These are phyloP conservation scores for Exocentrus adspersus DNA, from an alignment of 2,888 invertebrate species.

Conservation along the genomic window DNA sequence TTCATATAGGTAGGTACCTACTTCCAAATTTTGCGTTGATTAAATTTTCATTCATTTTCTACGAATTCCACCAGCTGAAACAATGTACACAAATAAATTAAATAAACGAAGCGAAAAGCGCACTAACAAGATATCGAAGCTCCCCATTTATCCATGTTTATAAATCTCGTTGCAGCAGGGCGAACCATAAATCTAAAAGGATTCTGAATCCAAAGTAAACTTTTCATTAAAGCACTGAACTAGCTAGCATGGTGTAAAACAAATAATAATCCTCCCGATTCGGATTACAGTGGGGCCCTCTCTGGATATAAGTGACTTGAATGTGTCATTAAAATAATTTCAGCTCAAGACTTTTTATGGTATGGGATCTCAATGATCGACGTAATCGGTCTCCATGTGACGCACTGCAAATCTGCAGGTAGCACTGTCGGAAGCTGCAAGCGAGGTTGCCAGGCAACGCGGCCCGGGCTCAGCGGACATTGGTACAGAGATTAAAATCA, in stretches of 20 bases:
- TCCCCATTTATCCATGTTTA: constrained; percentile 14
- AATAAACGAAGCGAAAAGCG: background rate
- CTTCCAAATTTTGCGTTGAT: background rate
- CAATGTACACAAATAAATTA: constrained; percentile 5
- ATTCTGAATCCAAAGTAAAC: constrained; percentile 24
- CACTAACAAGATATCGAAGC: background rate
- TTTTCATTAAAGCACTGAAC: constrained; percentile 28
- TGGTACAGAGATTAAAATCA: constrained; percentile 5
- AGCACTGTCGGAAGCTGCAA: constrained; percentile 44
- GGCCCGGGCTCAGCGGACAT: constrained; percentile 36
- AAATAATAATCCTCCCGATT: constrained; percentile 34
- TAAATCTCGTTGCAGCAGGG: background rate
- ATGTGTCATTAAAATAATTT: constrained; percentile 26
- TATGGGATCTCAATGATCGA: constrained; percentile 22
- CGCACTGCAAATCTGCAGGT: constrained; percentile 38
- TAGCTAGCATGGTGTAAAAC: constrained; percentile 20
- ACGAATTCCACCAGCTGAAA: background rate
- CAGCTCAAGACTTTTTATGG: constrained; percentile 21
- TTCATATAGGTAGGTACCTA: no score
- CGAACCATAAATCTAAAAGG: constrained; percentile 13
- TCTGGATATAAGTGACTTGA: constrained; percentile 16
- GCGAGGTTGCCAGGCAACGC: constrained; percentile 43
- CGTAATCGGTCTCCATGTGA: constrained; percentile 25
- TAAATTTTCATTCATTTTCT: background rate
- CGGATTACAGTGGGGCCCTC: constrained; percentile 21